Evolutionary conservation across 1,140 invertebrate species (phyloP).

Genomic region (Gonatopus flavifemur): DNA sequence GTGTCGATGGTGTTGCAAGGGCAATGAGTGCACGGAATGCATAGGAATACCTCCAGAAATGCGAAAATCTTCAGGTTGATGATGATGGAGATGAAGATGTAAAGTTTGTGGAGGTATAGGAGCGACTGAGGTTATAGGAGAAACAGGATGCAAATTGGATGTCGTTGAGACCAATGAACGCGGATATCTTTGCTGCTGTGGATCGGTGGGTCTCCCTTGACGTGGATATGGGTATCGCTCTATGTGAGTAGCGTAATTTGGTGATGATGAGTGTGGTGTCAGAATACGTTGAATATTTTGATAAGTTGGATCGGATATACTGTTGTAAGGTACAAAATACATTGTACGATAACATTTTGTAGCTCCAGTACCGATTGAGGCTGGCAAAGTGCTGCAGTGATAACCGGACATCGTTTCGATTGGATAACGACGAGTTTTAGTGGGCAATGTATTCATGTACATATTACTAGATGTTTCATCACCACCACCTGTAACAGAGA

Average conservation of each 20-base stretch:
- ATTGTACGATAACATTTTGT: constrained; percentile 62
- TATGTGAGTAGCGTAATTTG: constrained; percentile 50
- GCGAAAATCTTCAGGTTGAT: constrained; percentile 46
- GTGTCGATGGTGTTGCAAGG: constrained; percentile 27
- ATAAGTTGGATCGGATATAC: constrained; percentile 52
- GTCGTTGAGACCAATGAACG: background rate
- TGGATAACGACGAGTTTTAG: constrained; percentile 36
- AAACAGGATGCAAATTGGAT: background rate
- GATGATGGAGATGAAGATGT: constrained; percentile 47
- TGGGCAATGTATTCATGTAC: constrained; percentile 30
- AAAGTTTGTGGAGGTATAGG: constrained; percentile 17
- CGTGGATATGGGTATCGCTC: constrained; percentile 51
- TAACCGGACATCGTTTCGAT: constrained; percentile 30
- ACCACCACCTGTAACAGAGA: constrained; percentile 20
- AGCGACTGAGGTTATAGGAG: background rate
- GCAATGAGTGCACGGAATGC: constrained; percentile 18
- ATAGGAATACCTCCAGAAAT: constrained; percentile 17
- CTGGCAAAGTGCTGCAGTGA: constrained; percentile 29
- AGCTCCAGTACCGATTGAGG: constrained; percentile 23
- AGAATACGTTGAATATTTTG: constrained; percentile 53
- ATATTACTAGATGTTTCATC: constrained; percentile 24
- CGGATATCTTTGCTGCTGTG: constrained; percentile 14
- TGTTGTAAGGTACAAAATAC: constrained; percentile 75
- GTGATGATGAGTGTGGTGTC: constrained; percentile 47
- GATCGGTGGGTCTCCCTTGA: constrained; percentile 28